A percentile compares a stretch with the other conserved stretches of the same genome.
phyloP scores from a whole-genome alignment of 2,113 vertebrate species.

The Rhinolophus ferrumequinum region DNA sequence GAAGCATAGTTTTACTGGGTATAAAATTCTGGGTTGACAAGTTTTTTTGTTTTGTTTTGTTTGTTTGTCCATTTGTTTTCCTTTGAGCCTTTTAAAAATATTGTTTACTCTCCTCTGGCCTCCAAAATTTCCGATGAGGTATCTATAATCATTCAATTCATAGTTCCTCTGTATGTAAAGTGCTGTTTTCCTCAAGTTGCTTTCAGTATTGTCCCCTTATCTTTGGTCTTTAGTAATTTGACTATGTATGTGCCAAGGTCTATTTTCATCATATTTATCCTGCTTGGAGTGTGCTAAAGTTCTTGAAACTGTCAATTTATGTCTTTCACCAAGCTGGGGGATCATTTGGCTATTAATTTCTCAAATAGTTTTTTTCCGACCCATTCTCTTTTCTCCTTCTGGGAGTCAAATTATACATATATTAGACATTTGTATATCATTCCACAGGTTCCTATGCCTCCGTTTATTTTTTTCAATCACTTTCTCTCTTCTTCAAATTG shows the following conservation, averaged over 20 bases:
- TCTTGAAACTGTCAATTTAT: background rate
- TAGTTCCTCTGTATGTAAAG: too few relatives aligned
- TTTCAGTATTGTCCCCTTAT: background rate
- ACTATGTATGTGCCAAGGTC: background rate
- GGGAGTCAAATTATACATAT: background rate
- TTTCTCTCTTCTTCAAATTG: constrained; percentile 6
- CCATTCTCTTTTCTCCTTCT: background rate
- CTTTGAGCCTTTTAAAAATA: background rate
- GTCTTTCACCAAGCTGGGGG: background rate
- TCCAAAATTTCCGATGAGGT: background rate
- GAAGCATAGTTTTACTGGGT: background rate
- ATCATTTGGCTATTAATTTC: background rate
- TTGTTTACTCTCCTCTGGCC: background rate
- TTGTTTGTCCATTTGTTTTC: background rate
- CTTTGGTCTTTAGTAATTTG: background rate
- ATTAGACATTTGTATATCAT: background rate
- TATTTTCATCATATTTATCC: background rate
- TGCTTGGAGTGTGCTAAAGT: background rate
- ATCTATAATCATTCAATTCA: background rate
- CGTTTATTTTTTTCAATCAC: background rate
- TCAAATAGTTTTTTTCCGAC: background rate
- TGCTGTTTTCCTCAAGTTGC: background rate
- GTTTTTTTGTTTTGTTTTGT: too few relatives aligned
- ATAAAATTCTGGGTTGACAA: background rate
- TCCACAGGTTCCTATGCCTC: background rate